Evolutionary conservation across 2,113 vertebrate species (phyloP), one percentile per base, ranked within the genome.

Genomic region (Ictalurus furcatus): DNA sequence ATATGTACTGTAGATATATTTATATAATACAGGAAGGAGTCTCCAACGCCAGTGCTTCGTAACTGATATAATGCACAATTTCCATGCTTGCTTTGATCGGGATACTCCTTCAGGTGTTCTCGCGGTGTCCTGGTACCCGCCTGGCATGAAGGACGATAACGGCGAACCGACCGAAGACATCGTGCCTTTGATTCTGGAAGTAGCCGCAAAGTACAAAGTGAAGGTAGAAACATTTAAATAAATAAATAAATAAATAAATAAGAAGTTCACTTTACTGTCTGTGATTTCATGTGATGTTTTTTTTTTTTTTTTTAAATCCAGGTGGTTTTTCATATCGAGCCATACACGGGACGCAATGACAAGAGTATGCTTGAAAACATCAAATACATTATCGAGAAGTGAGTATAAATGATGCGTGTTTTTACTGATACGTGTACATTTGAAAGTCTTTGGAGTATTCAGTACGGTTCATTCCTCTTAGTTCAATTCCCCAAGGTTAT

Each of bases 281-380:
- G 12, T 86, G 34, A 58, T 19, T 52, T 54, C 28, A 71, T 74
- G 19, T 23, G 67, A 71, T 30, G 3, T 30, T n/a, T 9, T 48
- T 54, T 28, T 48, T 48, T 48, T 16, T n/a, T 48, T 25, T 52
- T n/a, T 40, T 44, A 25, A 52, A 94, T 92, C 78, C 94, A 99
- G 98, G 96, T 99, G 44, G 94, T 95, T 88, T 98, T 99, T 93
- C 98, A 99, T 91, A 99, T 99, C 76, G 98, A 99, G 76, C 98
- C 98, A 13, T 99, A 99, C 93, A 96, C 93, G 94, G 96, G 96
- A n/a, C 95, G 98, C 92, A 97, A 99, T 93, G 98, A 97, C 89
- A 95, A 94, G 88, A 98, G 90, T 89, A 97, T 99, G 97, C 95
- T 97, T 90, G 92, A 94, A 92, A 97, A 97, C 92, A 93, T 99